Evolutionary conservation across 2,113 vertebrate species (phyloP).

Genomic region (Choloepus hoffmanni): DNA sequence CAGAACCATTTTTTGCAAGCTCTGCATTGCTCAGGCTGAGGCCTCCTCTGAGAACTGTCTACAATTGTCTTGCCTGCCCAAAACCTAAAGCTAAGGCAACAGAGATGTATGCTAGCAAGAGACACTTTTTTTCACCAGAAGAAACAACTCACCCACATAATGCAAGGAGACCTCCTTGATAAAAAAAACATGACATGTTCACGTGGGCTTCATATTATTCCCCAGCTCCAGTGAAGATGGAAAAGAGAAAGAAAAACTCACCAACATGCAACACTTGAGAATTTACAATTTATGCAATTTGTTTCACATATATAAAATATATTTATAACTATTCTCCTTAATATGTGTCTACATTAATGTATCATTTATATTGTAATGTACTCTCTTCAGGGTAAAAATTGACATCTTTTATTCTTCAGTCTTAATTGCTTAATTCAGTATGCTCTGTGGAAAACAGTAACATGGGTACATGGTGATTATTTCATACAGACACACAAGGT

Average conservation of each 20-base stretch:
- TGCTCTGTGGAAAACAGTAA: background rate
- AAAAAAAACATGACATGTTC: background rate
- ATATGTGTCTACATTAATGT: too few relatives aligned
- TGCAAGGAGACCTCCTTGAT: background rate
- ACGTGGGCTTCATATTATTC: background rate
- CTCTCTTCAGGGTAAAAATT: background rate
- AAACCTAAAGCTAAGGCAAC: background rate
- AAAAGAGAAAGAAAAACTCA: too few relatives aligned
- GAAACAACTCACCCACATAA: too few relatives aligned
- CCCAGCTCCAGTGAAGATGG: background rate
- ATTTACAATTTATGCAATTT: background rate
- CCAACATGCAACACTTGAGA: background rate
- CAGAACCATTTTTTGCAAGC: background rate
- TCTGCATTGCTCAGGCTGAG: background rate
- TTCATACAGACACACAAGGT: background rate
- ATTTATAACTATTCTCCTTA: constrained; percentile 3
- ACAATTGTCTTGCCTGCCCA: background rate
- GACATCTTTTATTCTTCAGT: background rate
- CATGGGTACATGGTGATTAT: background rate
- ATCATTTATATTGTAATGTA: background rate
- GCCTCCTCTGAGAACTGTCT: background rate
- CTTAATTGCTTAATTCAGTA: background rate
- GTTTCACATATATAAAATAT: background rate
- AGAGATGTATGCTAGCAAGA: background rate
- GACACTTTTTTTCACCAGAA: too few relatives aligned